phyloP scores from a whole-genome alignment of 64 coral and sea anemone genomes.

The Orbicella faveolata region DNA sequence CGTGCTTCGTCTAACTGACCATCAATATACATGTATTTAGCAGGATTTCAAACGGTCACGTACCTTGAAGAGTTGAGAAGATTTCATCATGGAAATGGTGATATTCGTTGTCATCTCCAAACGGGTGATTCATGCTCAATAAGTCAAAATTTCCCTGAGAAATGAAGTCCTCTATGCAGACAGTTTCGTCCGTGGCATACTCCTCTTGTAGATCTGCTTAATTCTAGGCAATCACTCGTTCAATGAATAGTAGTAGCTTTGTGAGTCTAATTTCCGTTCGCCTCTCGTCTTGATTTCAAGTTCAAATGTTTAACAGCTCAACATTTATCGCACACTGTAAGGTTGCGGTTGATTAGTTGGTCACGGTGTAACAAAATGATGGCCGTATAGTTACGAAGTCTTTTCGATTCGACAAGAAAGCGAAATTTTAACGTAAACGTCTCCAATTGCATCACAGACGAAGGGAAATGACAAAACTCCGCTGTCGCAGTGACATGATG shows the following conservation, averaged over 20 bases:
- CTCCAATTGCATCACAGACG: background rate
- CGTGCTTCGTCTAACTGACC: background rate
- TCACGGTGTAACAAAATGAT: background rate
- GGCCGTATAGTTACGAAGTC: background rate
- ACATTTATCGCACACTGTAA: background rate
- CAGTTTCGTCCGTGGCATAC: background rate
- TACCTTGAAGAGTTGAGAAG: conserved; percentile 27
- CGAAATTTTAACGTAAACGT: background rate
- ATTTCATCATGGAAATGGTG: conserved; percentile 37
- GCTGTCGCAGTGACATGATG: background rate
- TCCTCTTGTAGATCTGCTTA: background rate
- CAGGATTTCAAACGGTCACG: background rate
- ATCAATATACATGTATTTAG: conserved; percentile 17
- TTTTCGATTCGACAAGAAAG: conserved; percentile 6
- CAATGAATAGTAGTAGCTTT: background rate
- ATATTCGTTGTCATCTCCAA: background rate
- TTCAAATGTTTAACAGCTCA: background rate
- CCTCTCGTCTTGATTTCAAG: background rate
- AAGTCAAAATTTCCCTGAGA: background rate
- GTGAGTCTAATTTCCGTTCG: background rate
- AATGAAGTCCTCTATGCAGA: background rate
- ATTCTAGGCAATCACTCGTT: background rate
- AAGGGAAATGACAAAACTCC: background rate
- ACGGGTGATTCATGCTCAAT: conserved; percentile 3
- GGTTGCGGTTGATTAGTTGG: background rate